These are phyloP conservation scores for Clitarchus hookeri DNA, from an alignment of 2,888 invertebrate genomes.

Conservation along the genomic window DNA sequence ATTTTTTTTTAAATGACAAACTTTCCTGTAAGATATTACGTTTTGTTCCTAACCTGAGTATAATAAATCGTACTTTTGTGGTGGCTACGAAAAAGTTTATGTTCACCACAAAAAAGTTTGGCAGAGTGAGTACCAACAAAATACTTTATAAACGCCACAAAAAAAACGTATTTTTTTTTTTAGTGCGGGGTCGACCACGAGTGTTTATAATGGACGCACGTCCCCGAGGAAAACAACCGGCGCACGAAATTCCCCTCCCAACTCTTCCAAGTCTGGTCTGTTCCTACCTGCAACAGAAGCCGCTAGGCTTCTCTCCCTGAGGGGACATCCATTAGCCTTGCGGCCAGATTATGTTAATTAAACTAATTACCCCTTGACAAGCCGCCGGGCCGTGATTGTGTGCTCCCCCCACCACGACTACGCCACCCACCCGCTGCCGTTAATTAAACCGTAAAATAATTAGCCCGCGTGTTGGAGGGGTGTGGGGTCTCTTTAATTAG, in stretches of 20 bases:
- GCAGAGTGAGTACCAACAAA: no score
- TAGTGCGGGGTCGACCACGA: neutral
- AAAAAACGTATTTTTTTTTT: no score
- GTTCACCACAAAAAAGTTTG: no score
- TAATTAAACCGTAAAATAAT: conserved; percentile 14
- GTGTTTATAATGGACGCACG: neutral
- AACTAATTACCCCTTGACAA: conserved; percentile 14
- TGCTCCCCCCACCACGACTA: neutral
- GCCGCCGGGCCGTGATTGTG: conserved; percentile 14
- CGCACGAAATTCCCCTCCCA: neutral
- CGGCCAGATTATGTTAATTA: conserved; percentile 14
- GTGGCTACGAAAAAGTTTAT: no score
- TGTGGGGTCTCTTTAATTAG: neutral
- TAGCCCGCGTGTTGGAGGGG: neutral
- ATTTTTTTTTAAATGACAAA: no score
- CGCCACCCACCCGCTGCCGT: neutral
- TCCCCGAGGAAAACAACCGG: neutral
- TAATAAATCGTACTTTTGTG: no score
- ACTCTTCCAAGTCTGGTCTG: neutral
- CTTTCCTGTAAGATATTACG: no score
- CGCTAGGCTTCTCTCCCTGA: neutral
- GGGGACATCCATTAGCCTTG: neutral
- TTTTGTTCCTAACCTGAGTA: no score
- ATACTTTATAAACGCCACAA: no score
- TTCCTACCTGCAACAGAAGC: neutral